These are phyloP conservation scores for Sminthurides aquaticus DNA, from an alignment of 2,888 invertebrate genomes.

Conservation along the genomic window DNA sequence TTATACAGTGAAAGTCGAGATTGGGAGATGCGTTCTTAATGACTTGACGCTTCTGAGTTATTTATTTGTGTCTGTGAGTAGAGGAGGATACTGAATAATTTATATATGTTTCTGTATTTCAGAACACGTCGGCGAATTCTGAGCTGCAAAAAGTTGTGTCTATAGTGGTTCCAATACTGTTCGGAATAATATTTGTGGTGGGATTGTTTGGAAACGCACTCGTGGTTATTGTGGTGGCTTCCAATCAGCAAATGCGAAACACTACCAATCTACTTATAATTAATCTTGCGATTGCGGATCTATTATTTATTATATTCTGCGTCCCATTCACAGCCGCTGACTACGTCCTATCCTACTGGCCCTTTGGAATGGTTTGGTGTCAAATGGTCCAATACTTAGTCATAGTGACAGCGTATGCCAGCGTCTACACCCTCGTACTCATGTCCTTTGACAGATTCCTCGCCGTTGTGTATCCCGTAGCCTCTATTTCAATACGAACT, in stretches of 20 bases:
- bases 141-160: conserved; percentile 57
- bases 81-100: background rate
- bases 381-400: conserved; percentile 84
- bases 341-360: conserved; percentile 80
- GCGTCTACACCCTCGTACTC: conserved; percentile 84
- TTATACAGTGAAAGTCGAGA: no score
- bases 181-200: conserved; percentile 74
- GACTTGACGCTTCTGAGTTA: no score
- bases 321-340: conserved; percentile 89
- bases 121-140: conserved; percentile 13
- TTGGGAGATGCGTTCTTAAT: no score
- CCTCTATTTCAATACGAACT: conserved; percentile 75
- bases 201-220: conserved; percentile 81
- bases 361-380: conserved; percentile 82
- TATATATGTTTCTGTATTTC: no score
- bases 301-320: conserved; percentile 85
- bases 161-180: conserved; percentile 69
- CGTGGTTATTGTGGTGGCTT: conserved; percentile 79
- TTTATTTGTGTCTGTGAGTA: background rate
- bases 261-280: conserved; percentile 88
- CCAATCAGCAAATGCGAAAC: conserved; percentile 84
- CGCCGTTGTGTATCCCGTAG: conserved; percentile 87
- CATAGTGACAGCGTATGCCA: conserved; percentile 85
- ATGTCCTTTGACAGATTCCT: conserved; percentile 87
- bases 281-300: conserved; percentile 80